Base-by-base conservation (phyloP, 2,797 vertebrate species). In the Peromyscus eremicus region DNA sequence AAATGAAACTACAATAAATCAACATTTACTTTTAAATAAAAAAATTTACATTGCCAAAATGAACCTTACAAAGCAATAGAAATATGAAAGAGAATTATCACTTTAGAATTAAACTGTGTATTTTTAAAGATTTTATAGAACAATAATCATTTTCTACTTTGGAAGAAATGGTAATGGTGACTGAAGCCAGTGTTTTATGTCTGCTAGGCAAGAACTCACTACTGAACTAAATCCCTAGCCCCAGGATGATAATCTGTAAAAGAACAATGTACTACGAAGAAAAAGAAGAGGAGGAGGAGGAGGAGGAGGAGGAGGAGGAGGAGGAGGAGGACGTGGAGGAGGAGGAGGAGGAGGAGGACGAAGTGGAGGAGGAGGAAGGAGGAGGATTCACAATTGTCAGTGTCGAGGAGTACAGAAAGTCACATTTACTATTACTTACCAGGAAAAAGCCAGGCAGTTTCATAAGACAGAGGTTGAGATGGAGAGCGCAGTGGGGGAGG, bases 11-110 rank as follows among this genome's bases (percentile, higher is more conserved):
- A 89, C 5, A 80, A 6, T 88, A 85, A 94, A 34, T 79, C 49
- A 94, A 70, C 7, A 77, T 88, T 95, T 96, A 70, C 85, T 96
- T 93, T 83, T 92, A 92, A 92, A 55, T 92, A 91, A 88, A 94
- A 85, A 21, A 90, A 73, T 86, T 83, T 86, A 80, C 89, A 68
- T 93, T 82, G 82, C 21, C 49, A 97, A 83, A 95, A 89, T 66
- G 64, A 97, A 89, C 86, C 19, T 95, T 32, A 87, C 19, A 83
- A 76, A 77, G 80, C 88, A 62, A 55, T 34, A 96, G n/a, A 94
- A 92, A 92, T 57, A 40, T 77, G n/a, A 62, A 6, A 92, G 29
- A 83, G 73, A 96, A 86, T 62, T 88, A 85, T 86, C 57, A 93
- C 25, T 95, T 93, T 93, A 84, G 79, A 17, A 96, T 81, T 27